Conservation (phyloP, 2,113 vertebrate species). For the Girardinichthys multiradiatus region DNA sequence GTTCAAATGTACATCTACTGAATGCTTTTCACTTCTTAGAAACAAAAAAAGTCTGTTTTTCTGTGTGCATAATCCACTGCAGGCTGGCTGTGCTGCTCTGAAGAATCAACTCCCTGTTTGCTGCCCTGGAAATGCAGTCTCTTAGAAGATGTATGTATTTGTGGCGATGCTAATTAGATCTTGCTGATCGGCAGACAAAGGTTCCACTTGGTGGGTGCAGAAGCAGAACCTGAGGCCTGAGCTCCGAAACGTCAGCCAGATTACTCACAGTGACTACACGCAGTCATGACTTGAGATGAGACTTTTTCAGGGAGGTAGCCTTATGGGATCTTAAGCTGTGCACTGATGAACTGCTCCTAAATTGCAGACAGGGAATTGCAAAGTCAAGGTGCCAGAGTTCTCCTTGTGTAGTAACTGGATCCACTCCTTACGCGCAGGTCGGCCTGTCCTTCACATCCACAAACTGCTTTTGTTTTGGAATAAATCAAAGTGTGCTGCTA, state of each 20-base stretch:
- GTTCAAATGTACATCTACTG: too few species aligned
- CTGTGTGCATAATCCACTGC: background rate
- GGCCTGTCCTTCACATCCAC: background rate
- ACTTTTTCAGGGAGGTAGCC: constrained; percentile 15
- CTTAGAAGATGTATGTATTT: background rate
- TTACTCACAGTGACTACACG: constrained; percentile 11
- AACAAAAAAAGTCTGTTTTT: background rate
- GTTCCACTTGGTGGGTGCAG: background rate
- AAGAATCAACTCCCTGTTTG: background rate
- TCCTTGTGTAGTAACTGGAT: background rate
- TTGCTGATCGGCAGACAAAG: background rate
- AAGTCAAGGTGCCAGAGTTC: constrained; percentile 1
- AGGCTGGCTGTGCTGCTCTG: background rate
- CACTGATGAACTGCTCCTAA: background rate
- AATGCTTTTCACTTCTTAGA: too few species aligned
- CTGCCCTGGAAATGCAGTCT: too few species aligned
- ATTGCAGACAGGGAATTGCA: background rate
- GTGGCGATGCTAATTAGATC: background rate
- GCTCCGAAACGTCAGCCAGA: background rate
- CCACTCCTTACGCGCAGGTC: background rate
- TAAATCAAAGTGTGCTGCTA: background rate
- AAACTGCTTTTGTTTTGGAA: background rate
- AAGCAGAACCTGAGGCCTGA: background rate
- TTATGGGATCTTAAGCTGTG: constrained; percentile 5
- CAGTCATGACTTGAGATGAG: background rate